Evolutionary conservation across 2,797 vertebrate species (phyloP).

Genomic region (Neosalanx taihuensis): DNA sequence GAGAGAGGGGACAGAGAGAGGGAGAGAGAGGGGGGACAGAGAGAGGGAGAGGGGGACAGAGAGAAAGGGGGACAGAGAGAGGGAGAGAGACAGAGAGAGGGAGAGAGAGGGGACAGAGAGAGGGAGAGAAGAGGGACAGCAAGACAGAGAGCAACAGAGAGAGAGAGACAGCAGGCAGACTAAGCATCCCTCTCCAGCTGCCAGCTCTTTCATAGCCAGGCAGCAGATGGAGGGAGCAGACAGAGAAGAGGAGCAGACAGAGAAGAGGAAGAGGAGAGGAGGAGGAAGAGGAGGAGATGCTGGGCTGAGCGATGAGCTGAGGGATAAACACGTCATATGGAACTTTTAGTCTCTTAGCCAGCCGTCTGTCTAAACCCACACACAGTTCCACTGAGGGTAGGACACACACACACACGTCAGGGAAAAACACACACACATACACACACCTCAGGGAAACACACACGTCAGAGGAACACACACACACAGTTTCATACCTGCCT

Average conservation of each 20-base stretch:
- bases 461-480: background rate
- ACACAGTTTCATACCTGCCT: background rate
- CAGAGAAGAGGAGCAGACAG: background rate
- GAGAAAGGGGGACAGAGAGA: no score
- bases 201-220: background rate
- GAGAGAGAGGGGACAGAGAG: no score
- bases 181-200: background rate
- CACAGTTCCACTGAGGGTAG: background rate
- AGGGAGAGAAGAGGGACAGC: no score
- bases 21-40: no score
- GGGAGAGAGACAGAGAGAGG: no score
- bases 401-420: background rate
- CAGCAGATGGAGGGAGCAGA: constrained; percentile 5
- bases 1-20: no score
- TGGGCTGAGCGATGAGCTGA: background rate
- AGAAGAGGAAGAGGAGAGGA: background rate
- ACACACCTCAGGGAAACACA: background rate
- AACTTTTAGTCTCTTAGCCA: constrained; percentile 12
- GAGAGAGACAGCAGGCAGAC: no score
- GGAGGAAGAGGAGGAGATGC: constrained; percentile 3
- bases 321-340: constrained; percentile 40
- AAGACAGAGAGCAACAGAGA: no score
- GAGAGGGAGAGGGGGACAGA: no score
- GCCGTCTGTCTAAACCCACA: background rate
- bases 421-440: background rate